phyloP scores from a whole-genome alignment of 2,113 vertebrate genomes.

The Anarrhichthys ocellatus region DNA sequence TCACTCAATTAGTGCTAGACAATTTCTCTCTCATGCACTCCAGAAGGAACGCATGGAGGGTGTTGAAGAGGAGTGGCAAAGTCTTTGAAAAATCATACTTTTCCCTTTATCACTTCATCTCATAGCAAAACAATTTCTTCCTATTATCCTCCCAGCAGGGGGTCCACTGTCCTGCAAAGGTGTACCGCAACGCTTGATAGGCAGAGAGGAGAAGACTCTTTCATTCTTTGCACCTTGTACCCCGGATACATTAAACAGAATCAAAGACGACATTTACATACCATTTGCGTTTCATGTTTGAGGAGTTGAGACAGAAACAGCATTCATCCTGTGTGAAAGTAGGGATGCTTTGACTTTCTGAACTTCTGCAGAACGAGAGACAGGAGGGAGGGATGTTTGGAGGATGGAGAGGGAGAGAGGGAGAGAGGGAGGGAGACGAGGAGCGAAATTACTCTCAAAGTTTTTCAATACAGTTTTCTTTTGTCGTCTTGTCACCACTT shows the following conservation, averaged over 20 bases:
- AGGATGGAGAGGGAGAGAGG: conserved; percentile 32
- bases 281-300: conserved; percentile 81
- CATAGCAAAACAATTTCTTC: conserved; percentile 81
- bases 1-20: conserved; percentile 79
- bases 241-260: conserved; percentile 79
- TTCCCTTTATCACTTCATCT: conserved; percentile 83
- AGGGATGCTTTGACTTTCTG: conserved; percentile 73
- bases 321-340: conserved; percentile 67
- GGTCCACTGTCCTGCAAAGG: conserved; percentile 75
- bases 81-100: no score
- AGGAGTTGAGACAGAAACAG: conserved; percentile 76
- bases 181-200: conserved; percentile 68
- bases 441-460: conserved; percentile 43
- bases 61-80: conserved; percentile 61
- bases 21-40: conserved; percentile 65
- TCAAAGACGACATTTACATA: conserved; percentile 85
- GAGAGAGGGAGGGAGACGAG: conserved; percentile 32
- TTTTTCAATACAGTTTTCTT: conserved; percentile 52
- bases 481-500: conserved; percentile 61
- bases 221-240: conserved; percentile 76
- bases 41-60: conserved; percentile 58
- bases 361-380: conserved; percentile 60
- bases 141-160: conserved; percentile 82
- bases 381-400: conserved; percentile 37
- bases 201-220: conserved; percentile 67